Conservation (phyloP, 2,113 vertebrate species). For the Bubo bubo region DNA sequence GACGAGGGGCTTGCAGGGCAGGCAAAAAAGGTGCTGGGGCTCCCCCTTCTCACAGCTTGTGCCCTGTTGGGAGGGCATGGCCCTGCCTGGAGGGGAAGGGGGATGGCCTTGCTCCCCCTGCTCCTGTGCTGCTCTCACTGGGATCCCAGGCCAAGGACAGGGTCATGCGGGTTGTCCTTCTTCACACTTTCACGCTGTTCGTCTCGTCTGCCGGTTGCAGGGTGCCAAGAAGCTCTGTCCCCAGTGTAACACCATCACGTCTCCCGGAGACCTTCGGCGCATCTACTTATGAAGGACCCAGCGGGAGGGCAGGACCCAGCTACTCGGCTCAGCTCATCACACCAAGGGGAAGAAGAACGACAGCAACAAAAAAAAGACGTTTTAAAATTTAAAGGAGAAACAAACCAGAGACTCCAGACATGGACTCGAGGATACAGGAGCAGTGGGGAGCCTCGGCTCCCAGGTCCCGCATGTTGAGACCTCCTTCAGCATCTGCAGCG, state of each 20-base stretch:
- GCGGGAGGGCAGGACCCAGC: background rate
- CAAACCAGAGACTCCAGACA: conserved; percentile 50
- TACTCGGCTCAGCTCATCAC: conserved; percentile 31
- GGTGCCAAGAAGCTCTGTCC: conserved; percentile 99
- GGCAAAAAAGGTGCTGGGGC: background rate
- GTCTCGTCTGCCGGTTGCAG: conserved; percentile 67
- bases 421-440: conserved; percentile 57
- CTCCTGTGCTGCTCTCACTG: background rate
- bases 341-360: conserved; percentile 48
- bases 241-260: conserved; percentile 99
- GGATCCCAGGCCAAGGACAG: background rate
- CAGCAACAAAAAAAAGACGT: conserved; percentile 47
- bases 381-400: conserved; percentile 35
- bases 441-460: conserved; percentile 34
- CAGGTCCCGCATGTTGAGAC: conserved; percentile 3
- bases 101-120: background rate
- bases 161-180: fast-evolving
- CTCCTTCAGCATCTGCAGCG: conserved; percentile 43
- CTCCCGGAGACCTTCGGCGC: conserved; percentile 95
- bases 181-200: background rate
- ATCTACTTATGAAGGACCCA: conserved; percentile 93
- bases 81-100: background rate
- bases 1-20: background rate
- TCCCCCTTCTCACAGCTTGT: background rate
- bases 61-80: background rate